Evolutionary conservation across 2,113 vertebrate genomes (phyloP).

Genomic region (Ornithorhynchus anatinus): DNA sequence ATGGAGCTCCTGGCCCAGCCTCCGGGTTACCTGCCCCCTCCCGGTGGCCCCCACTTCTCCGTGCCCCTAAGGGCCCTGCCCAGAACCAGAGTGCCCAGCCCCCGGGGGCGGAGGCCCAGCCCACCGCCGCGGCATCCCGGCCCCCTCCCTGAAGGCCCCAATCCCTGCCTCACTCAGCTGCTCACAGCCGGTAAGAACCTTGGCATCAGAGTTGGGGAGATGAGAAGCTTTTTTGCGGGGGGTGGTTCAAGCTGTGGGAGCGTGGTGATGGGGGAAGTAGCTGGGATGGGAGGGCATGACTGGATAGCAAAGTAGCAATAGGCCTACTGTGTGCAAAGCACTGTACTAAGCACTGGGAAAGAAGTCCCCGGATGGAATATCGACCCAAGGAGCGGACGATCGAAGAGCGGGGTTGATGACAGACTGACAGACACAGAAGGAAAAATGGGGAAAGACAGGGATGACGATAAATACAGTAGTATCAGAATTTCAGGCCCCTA

Average conservation of each 20-base stretch:
- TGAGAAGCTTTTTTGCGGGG: too few species aligned
- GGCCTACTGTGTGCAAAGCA: too few species aligned
- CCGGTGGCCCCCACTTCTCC: constrained; percentile 40
- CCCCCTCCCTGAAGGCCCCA: constrained; percentile 20
- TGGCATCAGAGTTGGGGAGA: too few species aligned
- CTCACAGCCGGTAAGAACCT: constrained; percentile 75
- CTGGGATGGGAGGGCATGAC: not conserved
- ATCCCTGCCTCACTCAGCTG: constrained; percentile 80
- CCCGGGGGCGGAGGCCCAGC: constrained; percentile 21
- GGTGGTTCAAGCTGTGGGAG: accelerated
- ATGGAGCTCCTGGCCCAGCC: constrained; percentile 41
- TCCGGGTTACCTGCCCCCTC: constrained; percentile 43
- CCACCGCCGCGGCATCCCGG: not conserved
- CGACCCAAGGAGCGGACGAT: too few species aligned
- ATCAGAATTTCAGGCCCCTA: too few species aligned
- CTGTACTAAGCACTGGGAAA: too few species aligned
- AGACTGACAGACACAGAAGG: too few species aligned
- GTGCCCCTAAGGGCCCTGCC: constrained; percentile 2
- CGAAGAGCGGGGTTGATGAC: too few species aligned
- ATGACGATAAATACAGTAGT: too few species aligned
- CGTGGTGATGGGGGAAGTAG: not conserved
- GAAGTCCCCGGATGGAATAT: too few species aligned
- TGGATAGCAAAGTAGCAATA: too few species aligned
- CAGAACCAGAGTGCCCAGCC: constrained; percentile 23
- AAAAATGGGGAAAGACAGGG: too few species aligned